Conservation (phyloP, 2,888 invertebrate species). For the Leptarthrus brevirostris region DNA sequence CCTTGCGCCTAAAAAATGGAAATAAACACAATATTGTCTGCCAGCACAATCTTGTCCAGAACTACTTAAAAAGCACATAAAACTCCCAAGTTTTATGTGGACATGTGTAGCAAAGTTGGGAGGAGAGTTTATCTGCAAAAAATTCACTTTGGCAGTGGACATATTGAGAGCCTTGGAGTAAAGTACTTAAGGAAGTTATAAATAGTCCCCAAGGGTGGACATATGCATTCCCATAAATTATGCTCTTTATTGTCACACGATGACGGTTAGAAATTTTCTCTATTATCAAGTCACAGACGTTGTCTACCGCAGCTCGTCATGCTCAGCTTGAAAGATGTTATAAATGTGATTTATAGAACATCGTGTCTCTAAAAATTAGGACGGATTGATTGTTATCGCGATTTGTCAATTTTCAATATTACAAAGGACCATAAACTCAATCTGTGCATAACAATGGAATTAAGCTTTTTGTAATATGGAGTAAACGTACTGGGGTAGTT, state of each 20-base stretch:
- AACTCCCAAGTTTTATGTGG: constrained; percentile 30
- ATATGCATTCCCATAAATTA: constrained; percentile 44
- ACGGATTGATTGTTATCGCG: constrained; percentile 34
- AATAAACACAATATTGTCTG: constrained; percentile 47
- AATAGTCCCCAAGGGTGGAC: constrained; percentile 41
- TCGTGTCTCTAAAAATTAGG: constrained; percentile 19
- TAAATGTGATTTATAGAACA: constrained; percentile 36
- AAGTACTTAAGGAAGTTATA: constrained; percentile 44
- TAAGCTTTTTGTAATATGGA: no score
- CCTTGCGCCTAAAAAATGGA: constrained; percentile 37
- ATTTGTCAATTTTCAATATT: no score
- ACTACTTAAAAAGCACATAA: constrained; percentile 45
- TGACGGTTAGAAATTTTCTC: constrained; percentile 40
- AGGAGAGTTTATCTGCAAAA: constrained; percentile 13
- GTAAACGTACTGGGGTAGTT: no score
- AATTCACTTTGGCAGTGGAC: constrained; percentile 37
- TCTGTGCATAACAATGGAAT: no score
- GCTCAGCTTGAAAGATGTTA: neutral
- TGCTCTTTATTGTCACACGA: constrained; percentile 39
- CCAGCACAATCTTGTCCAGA: constrained; percentile 42
- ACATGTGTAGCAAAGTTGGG: constrained; percentile 28
- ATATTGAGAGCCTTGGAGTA: constrained; percentile 30
- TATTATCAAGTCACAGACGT: constrained; percentile 34
- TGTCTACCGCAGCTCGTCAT: constrained; percentile 14
- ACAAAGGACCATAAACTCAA: no score